Evolutionary conservation across 1,140 invertebrate species (phyloP), one percentile per base, ranked within the genome.

Genomic region (Chrysopa pallens): DNA sequence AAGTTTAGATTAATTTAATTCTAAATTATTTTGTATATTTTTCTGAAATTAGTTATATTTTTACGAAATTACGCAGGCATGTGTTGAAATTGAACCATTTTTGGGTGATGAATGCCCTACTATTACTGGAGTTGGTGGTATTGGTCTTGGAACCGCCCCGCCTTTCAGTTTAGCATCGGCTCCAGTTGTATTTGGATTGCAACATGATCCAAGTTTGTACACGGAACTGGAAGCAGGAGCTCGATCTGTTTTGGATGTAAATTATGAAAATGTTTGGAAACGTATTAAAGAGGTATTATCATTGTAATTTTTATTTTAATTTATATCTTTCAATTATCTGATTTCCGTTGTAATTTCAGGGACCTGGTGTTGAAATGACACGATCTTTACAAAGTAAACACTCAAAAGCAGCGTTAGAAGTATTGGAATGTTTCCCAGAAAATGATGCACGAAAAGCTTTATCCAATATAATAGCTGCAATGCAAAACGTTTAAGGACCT

Each of bases 111-210:
- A 56, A 33, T 33, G 31, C 31, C 31, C 31, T 33, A 11, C n/a
- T 11, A 33, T 33, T 33, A 12, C 8, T 12, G 8, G 8, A 33
- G 31, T 33, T 33, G 17, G 11, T 28, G 36, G 38, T 49, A 54
- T 67, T 3, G 65, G 61, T 9, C 67, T 71, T n/a, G 69, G 74
- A 46, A 66, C 68, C 8, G 59, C 60, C 1, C 61, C 63, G 35
- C 57, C 66, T 1, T 83, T 84, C 49, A 81, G 72, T 50, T 56
- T 90, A 13, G 77, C 84, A 14, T 83, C 82, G 38, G 83, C 85
- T 28, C 87, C 88, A 2, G 74, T 90, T 1, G 74, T 90, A 52
- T 84, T 87, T 52, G 83, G 87, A 44, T 60, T 89, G 40, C 73
- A 86, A 58, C 68, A 79, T 29, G 69, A 84, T 50, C 77, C 78